Base-by-base conservation (phyloP, 2,888 invertebrate species). In the Oscheius sp. region DNA sequence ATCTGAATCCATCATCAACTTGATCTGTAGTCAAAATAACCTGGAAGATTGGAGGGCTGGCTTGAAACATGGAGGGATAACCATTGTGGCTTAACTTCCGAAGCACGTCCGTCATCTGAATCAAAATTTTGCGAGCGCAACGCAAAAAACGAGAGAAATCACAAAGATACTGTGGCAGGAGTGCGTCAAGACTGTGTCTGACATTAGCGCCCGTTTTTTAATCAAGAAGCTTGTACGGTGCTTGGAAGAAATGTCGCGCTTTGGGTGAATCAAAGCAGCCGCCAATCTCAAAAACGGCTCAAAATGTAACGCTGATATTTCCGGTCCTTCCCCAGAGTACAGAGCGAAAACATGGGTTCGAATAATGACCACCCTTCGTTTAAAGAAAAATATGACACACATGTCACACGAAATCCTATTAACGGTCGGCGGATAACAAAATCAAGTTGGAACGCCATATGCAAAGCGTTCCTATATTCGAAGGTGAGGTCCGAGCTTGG, bases 201-300 rank as follows among this genome's bases (percentile, higher is more conserved):
- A 33, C 68, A 68, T 68, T 68, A 55, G 3, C 51, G 37, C 37
- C 42, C 33, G 65, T 68, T 68, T 21, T 21, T 68, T 68, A 68
- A 68, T 68, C 66, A 68, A 68, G 37, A 51, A 10, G 68, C 68
- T 53, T 42, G 42, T 68, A 68, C 68, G 53, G 68, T 68, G 68
- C 55, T 55, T 55, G 68, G 55, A 11, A 37, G 48, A 68, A 55
- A 68, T 68, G 68, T 37, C 68, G 42, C 42, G 68, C 68, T 21
- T 29, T 21, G 37, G 55, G 55, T 68, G 68, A 68, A 55, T 68
- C 68, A 68, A 55, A 68, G 68, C 35, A 32, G 68, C 37, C 68
- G 53, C 42, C 48, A 51, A 21, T 66, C 13, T 53, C 50, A 65
- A 65, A 65, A 66, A 51, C 66, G 53, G 51, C 53, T 63, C 63